Evolutionary conservation across 2,113 vertebrate genomes (phyloP).

Genomic region (Connochaetes taurinus): DNA sequence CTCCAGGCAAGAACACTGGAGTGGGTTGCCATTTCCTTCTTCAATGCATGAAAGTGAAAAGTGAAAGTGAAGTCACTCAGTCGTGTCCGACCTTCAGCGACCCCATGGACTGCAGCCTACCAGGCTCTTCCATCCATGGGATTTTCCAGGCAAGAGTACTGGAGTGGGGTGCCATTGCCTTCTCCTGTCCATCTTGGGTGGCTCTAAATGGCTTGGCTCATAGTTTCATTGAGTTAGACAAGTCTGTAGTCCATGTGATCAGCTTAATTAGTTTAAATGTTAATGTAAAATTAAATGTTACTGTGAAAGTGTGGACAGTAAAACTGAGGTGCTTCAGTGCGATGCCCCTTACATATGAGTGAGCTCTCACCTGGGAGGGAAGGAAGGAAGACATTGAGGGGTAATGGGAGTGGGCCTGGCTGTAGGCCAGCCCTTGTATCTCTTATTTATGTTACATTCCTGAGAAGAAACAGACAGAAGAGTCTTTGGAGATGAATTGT

Average conservation of each 20-base stretch:
- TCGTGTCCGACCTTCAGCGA: rapidly evolving
- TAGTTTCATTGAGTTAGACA: background rate
- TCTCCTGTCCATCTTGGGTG: background rate
- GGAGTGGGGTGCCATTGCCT: too few relatives aligned
- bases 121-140: rapidly evolving
- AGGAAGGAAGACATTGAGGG: background rate
- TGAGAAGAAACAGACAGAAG: background rate
- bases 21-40: too few relatives aligned
- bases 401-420: background rate
- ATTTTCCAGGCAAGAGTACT: too few relatives aligned
- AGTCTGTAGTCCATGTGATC: background rate
- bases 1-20: too few relatives aligned
- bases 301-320: background rate
- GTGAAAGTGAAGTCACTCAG: too few relatives aligned
- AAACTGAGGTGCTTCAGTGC: background rate
- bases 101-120: too few relatives aligned
- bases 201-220: background rate
- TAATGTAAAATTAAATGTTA: background rate
- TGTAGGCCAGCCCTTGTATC: background rate
- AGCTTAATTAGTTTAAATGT: background rate
- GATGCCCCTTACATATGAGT: background rate
- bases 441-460: background rate
- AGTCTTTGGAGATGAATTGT: background rate
- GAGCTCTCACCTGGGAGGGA: background rate
- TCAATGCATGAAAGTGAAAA: too few relatives aligned